Evolutionary conservation across 2,113 vertebrate genomes (phyloP), one percentile per base, ranked within the genome.

Genomic region (Patagioenas fasciata): DNA sequence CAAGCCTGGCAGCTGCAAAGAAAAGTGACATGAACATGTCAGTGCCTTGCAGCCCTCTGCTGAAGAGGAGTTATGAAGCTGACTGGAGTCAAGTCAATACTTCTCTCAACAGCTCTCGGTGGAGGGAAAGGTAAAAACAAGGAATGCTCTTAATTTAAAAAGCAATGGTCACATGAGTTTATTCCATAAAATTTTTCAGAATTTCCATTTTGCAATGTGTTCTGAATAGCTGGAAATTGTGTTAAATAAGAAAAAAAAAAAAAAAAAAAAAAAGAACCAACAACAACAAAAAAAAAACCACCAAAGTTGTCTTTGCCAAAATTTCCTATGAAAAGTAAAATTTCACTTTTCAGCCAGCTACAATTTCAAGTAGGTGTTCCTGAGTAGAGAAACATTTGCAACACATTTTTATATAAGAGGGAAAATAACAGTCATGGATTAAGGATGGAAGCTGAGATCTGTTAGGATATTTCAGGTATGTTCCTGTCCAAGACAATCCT

Each of bases 151-250:
- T 74, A 70, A 67, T 94, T 88, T 66, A 53, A 79, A 93, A 80
- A 73, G 32, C 62, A 71, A 28, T 48, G 24, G 57, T 78, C 32
- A 48, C 38, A 57, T 57, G 32, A 80, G 19, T 81, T 91, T 89
- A 5, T 31, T 51, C 4, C 21, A 36, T 19, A 16, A 85, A 56
- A n/a, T 65, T 89, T 67, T 94, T 85, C 73, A 88, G 70, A 85
- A 89, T 95, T 96, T 95, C 78, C 74, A 95, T 81, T 96, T 82
- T 88, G 50, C 80, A 81, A 72, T 60, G 6, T 40, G 44, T 72
- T 95, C 80, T 48, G 50, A 65, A 77, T 81, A 96, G 84, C 16
- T 75, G 72, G 57, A 86, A 80, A 79, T 87, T 64, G 32, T 74
- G 29, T 42, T 92, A 80, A 83, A 78, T 60, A 73, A 65, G 53